phyloP scores from a whole-genome alignment of 2,888 invertebrate species.

The Colostygia pectinataria region DNA sequence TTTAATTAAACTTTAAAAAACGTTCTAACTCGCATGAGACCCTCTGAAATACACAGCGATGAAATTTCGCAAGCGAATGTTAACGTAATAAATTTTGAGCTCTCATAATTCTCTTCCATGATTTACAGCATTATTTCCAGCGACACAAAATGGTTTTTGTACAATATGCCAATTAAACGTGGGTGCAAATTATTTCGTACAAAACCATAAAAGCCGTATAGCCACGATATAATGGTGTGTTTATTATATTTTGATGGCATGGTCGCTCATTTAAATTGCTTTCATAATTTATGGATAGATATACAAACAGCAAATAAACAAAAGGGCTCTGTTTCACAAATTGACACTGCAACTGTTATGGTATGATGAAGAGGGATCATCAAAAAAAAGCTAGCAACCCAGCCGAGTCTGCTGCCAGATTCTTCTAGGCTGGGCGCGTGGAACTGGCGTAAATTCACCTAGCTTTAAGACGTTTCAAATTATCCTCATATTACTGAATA shows the following conservation, averaged over 20 bases:
- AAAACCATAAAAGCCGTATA: conserved; percentile 22
- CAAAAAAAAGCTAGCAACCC: too few species aligned
- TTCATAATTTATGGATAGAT: not conserved
- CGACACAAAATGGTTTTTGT: conserved; percentile 56
- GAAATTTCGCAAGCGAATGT: conserved; percentile 75
- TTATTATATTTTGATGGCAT: conserved; percentile 4
- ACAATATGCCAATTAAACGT: conserved; percentile 62
- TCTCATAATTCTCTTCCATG: conserved; percentile 71
- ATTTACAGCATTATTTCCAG: conserved; percentile 66
- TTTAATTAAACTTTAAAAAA: too few species aligned
- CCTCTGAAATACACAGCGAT: conserved; percentile 59
- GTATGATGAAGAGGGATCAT: too few species aligned
- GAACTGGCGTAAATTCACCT: too few species aligned
- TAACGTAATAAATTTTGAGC: conserved; percentile 74
- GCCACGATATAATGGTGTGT: conserved; percentile 1
- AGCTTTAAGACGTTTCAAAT: too few species aligned
- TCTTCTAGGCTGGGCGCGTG: too few species aligned
- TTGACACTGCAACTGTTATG: too few species aligned
- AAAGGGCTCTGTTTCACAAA: not conserved
- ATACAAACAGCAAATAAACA: not conserved
- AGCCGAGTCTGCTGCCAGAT: too few species aligned
- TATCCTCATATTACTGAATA: too few species aligned
- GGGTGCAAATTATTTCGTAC: conserved; percentile 40
- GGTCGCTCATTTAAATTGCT: not conserved
- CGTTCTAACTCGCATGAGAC: too few species aligned